These are phyloP conservation scores for Manacus vitellinus DNA, from an alignment of 2,113 vertebrate genomes.

Conservation along the genomic window DNA sequence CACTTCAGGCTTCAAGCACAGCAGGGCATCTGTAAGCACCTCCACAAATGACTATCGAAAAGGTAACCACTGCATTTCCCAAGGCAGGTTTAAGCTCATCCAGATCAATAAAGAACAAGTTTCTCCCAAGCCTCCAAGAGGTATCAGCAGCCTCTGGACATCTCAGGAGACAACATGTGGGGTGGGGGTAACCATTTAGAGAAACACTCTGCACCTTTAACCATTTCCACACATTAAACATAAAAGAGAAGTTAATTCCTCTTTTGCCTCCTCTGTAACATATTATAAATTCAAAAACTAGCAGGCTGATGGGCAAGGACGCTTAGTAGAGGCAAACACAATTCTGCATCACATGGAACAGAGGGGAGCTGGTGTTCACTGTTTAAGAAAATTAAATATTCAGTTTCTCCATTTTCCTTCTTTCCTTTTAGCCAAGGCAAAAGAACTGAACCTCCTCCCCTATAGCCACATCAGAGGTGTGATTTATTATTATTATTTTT, in stretches of 20 bases:
- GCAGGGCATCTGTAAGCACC: neutral
- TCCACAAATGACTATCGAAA: neutral
- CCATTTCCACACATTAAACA: neutral
- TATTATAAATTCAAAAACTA: neutral
- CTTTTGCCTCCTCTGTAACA: neutral
- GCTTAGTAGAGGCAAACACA: neutral
- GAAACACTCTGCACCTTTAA: neutral
- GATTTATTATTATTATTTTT: neutral
- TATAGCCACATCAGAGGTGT: neutral
- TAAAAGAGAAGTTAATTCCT: neutral
- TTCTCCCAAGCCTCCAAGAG: neutral
- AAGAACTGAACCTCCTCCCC: neutral
- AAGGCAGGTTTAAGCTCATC: neutral
- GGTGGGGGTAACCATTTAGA: neutral
- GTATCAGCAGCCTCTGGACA: neutral
- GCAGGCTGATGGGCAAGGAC: neutral
- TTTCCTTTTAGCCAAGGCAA: conserved; percentile 1
- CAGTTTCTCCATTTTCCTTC: neutral
- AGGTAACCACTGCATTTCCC: neutral
- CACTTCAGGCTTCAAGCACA: neutral
- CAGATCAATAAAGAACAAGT: neutral
- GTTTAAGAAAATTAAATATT: neutral
- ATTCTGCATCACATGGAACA: neutral
- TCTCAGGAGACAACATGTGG: neutral
- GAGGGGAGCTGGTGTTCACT: neutral